Conservation (phyloP, 2,888 invertebrate genomes). For the Rhimphoctona megacephalus region DNA sequence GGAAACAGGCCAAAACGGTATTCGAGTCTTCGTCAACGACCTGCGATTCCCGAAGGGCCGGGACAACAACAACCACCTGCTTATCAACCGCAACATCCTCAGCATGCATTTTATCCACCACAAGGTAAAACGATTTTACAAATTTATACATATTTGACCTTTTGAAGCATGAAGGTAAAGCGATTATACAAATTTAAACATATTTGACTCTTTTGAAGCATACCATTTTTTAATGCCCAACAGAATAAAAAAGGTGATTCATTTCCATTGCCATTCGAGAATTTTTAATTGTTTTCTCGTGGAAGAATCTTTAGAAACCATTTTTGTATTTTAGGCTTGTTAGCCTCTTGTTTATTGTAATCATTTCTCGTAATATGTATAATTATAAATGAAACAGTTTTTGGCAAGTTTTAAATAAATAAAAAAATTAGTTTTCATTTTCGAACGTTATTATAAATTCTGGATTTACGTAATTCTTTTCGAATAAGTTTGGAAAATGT, state of each 20-base stretch:
- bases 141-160: neutral
- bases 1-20: slow-evolving; percentile 88
- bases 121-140: slow-evolving; percentile 78
- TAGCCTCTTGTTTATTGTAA: neutral
- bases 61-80: slow-evolving; percentile 75
- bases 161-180: slow-evolving; percentile 76
- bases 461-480: neutral
- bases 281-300: neutral
- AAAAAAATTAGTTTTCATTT: neutral
- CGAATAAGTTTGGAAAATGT: neutral
- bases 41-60: slow-evolving; percentile 81
- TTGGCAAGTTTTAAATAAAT: too few relatives aligned
- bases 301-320: neutral
- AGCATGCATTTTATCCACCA: slow-evolving; percentile 82
- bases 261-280: neutral
- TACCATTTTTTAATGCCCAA: neutral
- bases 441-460: neutral
- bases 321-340: neutral
- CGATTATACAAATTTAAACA: slow-evolving; percentile 29
- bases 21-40: slow-evolving; percentile 88
- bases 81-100: slow-evolving; percentile 79
- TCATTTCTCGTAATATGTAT: neutral
- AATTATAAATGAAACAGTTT: neutral
- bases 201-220: neutral
- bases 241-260: neutral